Percentiles rank a stretch among this genome's conserved stretches.
phyloP scores from a whole-genome alignment of 2,797 vertebrate species.

The Rachycentron canadum region DNA sequence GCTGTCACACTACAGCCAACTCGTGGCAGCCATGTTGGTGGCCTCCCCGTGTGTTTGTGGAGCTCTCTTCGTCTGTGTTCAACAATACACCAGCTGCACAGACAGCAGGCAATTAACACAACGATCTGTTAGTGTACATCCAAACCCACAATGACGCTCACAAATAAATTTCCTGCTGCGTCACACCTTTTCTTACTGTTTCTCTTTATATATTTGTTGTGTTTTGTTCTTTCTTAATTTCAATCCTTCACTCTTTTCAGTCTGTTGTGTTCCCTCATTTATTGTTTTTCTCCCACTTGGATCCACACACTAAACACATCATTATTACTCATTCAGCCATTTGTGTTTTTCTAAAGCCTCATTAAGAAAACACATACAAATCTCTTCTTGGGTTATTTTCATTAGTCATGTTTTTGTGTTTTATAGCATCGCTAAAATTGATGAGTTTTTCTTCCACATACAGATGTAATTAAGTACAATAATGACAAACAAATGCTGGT shows the following conservation, averaged over 20 bases:
- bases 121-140: slow-evolving; percentile 58
- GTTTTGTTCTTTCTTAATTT: not conserved
- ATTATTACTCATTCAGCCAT: slow-evolving; percentile 18
- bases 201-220: not conserved
- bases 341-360: slow-evolving; percentile 11
- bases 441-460: not conserved
- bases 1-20: slow-evolving; percentile 11
- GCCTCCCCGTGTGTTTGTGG: slow-evolving; percentile 32
- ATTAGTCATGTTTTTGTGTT: slow-evolving; percentile 5
- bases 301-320: not conserved
- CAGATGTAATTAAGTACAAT: not conserved
- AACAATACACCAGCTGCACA: slow-evolving; percentile 62
- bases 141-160: slow-evolving; percentile 18
- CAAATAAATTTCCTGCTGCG: slow-evolving; percentile 19
- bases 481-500: not conserved
- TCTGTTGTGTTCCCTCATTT: not conserved
- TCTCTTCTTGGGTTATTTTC: not conserved
- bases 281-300: not conserved
- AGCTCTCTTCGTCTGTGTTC: slow-evolving; percentile 28
- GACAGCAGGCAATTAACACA: slow-evolving; percentile 66
- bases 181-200: slow-evolving; percentile 26
- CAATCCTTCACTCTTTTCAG: not conserved
- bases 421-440: not conserved
- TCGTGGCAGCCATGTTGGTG: slow-evolving; percentile 23
- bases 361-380: not conserved